phyloP scores from a whole-genome alignment of 2,797 vertebrate species.

The Luscinia luscinia region DNA sequence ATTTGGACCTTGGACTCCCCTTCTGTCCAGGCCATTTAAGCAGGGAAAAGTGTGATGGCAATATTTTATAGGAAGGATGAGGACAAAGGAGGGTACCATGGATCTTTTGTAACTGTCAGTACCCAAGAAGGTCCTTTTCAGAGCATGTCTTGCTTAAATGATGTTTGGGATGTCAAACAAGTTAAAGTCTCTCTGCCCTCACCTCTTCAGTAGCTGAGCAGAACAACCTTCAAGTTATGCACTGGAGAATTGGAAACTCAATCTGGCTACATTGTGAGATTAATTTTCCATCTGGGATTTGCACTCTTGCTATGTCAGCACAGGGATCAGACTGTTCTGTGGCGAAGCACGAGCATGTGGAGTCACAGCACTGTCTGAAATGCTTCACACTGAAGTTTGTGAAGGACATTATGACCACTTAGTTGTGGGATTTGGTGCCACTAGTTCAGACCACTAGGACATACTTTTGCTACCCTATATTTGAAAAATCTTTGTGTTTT shows the following conservation, averaged over 20 bases:
- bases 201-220: slow-evolving; percentile 43
- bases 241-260: slow-evolving; percentile 70
- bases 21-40: slow-evolving; percentile 37
- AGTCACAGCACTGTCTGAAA: slow-evolving; percentile 55
- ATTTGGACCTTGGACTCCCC: slow-evolving; percentile 44
- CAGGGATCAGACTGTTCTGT: slow-evolving; percentile 73
- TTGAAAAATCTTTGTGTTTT: background rate
- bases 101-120: slow-evolving; percentile 15
- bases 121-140: slow-evolving; percentile 12
- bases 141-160: background rate
- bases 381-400: slow-evolving; percentile 46
- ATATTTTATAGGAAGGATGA: slow-evolving; percentile 42
- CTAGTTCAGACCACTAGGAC: background rate
- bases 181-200: slow-evolving; percentile 39
- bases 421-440: slow-evolving; percentile 9
- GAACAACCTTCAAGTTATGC: slow-evolving; percentile 61
- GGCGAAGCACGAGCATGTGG: slow-evolving; percentile 47
- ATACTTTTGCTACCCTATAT: background rate
- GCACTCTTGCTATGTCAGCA: slow-evolving; percentile 71
- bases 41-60: slow-evolving; percentile 16
- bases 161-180: slow-evolving; percentile 36
- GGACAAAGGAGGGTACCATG: background rate
- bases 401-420: slow-evolving; percentile 41
- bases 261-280: slow-evolving; percentile 64
- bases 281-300: slow-evolving; percentile 77